Percentiles rank a stretch among this genome's conserved stretches.
Evolutionary conservation across 2,888 invertebrate species (phyloP).

Genomic region (Actias luna): DNA sequence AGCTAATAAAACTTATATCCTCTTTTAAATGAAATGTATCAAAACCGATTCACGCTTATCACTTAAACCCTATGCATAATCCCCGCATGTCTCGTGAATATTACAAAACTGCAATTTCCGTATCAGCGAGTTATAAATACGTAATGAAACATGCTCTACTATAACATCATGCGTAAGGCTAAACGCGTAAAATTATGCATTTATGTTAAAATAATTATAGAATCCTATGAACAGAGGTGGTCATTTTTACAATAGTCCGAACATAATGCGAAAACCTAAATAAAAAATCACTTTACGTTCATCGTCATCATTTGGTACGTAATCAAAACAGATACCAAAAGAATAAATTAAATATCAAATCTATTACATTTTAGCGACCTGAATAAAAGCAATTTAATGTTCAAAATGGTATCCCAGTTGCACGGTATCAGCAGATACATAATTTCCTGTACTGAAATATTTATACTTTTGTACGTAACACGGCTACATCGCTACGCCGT

Average conservation of each 20-base stretch:
- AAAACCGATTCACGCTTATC: slow-evolving; percentile 29
- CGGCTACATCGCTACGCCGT: slow-evolving; percentile 47
- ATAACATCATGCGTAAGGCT: slow-evolving; percentile 26
- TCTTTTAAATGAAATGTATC: background rate
- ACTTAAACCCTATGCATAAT: slow-evolving; percentile 38
- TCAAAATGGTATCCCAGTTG: slow-evolving; percentile 52
- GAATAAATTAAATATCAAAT: slow-evolving; percentile 53
- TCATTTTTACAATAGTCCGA: too few relatives aligned
- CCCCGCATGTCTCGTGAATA: slow-evolving; percentile 65
- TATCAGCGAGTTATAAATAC: slow-evolving; percentile 71
- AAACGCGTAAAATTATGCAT: background rate
- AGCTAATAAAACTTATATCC: too few relatives aligned
- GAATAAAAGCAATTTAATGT: slow-evolving; percentile 57
- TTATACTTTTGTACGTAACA: slow-evolving; percentile 62
- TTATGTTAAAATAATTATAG: slow-evolving; percentile 3
- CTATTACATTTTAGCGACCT: slow-evolving; percentile 50
- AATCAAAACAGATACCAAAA: slow-evolving; percentile 11
- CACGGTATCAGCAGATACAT: slow-evolving; percentile 70
- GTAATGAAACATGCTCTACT: slow-evolving; percentile 57
- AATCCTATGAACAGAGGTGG: background rate
- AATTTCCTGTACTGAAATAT: slow-evolving; percentile 80
- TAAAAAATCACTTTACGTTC: too few relatives aligned
- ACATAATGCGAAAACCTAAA: too few relatives aligned
- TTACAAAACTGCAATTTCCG: slow-evolving; percentile 80
- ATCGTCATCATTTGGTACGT: too few relatives aligned